These are phyloP conservation scores for Chlorops oryzae DNA, from an alignment of 1,140 invertebrate genomes.

Conservation along the genomic window DNA sequence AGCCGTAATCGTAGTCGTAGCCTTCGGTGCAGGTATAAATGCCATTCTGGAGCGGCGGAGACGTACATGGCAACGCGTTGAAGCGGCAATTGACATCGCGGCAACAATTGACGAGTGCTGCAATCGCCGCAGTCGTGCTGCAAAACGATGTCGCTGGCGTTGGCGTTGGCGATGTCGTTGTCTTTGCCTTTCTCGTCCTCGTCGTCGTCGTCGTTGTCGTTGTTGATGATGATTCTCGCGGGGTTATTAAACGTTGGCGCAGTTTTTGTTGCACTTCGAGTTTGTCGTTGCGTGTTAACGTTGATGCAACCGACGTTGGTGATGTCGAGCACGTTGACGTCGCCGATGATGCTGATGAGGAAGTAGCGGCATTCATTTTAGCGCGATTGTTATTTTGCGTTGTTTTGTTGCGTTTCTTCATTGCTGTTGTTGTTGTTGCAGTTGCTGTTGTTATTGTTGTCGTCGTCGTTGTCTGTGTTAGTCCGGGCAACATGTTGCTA, in stretches of 20 bases:
- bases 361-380: not conserved
- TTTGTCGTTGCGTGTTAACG: not conserved
- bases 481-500: too few relatives aligned
- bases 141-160: not conserved
- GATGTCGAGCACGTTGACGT: not conserved
- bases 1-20: conserved; percentile 8
- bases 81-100: conserved; percentile 40
- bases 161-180: conserved; percentile 4
- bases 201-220: not conserved
- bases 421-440: not conserved
- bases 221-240: not conserved
- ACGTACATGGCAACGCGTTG: conserved; percentile 28
- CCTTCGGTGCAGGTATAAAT: conserved; percentile 16
- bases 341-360: not conserved
- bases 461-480: not conserved
- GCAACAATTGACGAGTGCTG: conserved; percentile 32
- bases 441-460: not conserved
- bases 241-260: not conserved
- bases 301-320: not conserved
- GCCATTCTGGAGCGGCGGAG: conserved; percentile 16
- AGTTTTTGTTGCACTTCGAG: not conserved
- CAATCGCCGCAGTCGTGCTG: too few relatives aligned
- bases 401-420: not conserved
- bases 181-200: not conserved
- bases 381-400: not conserved